Conservation (phyloP, 2,113 vertebrate species). For the Thomomys bottae region DNA sequence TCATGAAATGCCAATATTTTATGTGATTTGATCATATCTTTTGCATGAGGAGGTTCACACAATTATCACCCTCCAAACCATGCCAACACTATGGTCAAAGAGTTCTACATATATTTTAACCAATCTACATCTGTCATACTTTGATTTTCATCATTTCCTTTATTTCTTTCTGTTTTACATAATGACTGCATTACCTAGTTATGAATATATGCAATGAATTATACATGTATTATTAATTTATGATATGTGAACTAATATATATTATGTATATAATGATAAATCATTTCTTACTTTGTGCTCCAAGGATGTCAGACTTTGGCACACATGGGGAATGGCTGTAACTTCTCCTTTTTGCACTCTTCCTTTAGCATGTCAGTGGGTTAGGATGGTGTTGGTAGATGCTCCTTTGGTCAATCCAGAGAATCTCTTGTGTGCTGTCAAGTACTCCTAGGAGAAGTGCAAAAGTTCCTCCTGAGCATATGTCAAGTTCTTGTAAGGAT, state of each 20-base stretch:
- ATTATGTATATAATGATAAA: background rate
- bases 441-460: background rate
- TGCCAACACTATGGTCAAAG: background rate
- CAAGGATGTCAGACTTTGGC: background rate
- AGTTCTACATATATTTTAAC: background rate
- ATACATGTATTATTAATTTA: too few species aligned
- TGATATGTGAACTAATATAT: too few species aligned
- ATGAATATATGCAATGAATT: too few species aligned
- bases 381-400: conserved; percentile 10
- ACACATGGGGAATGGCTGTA: background rate
- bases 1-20: background rate
- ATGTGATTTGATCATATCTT: background rate
- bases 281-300: background rate
- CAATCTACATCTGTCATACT: background rate
- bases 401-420: background rate
- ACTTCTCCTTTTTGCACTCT: conserved; percentile 55
- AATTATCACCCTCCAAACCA: background rate
- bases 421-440: background rate
- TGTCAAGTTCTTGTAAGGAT: background rate
- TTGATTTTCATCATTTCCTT: background rate
- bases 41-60: background rate
- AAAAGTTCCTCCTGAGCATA: background rate
- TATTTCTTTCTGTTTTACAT: conserved; percentile 3
- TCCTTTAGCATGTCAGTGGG: conserved; percentile 57
- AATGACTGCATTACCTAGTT: background rate